Base-by-base conservation (phyloP, 2,888 invertebrate genomes). In the Achlya flavicornis region DNA sequence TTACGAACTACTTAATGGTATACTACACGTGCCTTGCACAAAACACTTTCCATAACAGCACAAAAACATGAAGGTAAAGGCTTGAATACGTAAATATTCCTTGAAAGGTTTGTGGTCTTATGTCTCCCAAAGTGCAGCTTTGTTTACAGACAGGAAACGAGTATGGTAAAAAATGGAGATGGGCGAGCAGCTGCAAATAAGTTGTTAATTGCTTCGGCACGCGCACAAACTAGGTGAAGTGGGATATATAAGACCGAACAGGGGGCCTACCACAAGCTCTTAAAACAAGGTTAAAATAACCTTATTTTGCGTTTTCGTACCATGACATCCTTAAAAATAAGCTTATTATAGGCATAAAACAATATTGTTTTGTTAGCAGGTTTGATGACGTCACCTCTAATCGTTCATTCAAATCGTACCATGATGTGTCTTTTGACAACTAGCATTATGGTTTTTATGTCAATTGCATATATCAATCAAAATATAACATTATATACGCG, bases 141-240 rank as follows among this genome's bases (percentile, higher is more conserved):
- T 71, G 62, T 72, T 75, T 69, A n/a, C n/a, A 62, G 53, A 64
- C 70, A 76, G 70, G 75, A 74, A 69, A 67, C 58, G 61, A 62
- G 67, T 62, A 63, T 63, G 59, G 68, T 66, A 77, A 79, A 79
- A 77, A 72, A 69, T 62, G 62, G 57, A 66, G 69, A 74, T 70
- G 75, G 64, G 69, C 58, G 61, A 57, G 67, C 85, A 83, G 80
- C 83, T 84, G 84, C 78, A 64, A 65, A 72, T 68, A 63, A 68
- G 72, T 74, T 72, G 74, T 76, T 84, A 81, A 85, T 81, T 81
- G 75, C 70, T 62, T 63, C 65, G 79, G 80, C 83, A 85, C 82
- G 83, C 78, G 83, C 71, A 69, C 70, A 68, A 78, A 76, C 74
- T 76, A 61, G 62, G 65, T 62, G 61, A 64, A 67, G 64, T 61